Base-by-base conservation (phyloP, 2,797 vertebrate species). In the Fringilla coelebs region DNA sequence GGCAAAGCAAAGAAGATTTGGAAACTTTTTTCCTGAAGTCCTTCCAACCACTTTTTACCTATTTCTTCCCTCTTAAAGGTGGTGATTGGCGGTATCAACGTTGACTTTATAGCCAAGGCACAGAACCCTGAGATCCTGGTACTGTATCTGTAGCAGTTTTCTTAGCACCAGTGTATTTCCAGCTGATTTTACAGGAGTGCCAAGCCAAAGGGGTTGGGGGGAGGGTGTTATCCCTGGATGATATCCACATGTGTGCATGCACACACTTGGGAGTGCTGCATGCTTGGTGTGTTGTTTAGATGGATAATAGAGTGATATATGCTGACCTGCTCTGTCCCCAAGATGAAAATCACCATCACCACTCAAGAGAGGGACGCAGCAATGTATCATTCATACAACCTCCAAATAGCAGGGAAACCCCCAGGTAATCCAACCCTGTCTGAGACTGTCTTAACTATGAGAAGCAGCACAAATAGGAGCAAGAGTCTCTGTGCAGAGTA, bases 71-170 rank as follows among this genome's bases (percentile, higher is more conserved):
- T 89, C 62, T 96, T 91, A 32, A 96, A 99, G 99, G 98, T 99
- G 83, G 98, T 99, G 70, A 98, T 99, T 55, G 99, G 99, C 60
- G 99, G 99, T 88, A 98, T 98, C 96, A 99, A 99, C 75, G 97
- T 99, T 68, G 99, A 99, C 97, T 98, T 99, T 90, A 97, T 99
- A 93, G 98, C 98, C 70, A 99, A 99, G 98, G 98, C 98, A 20
- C 97, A 97, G 97, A 96, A 95, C 6, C 88, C 98, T 92, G 97
- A 94, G 32, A 96, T 99, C 77, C 60, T 96, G 94, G 99, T 99
- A 98, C 48, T 80, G 89, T 91, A 95, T 77, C 81, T 60, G 4
- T 21, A 57, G 46, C 38, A 68, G 40, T 55, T 70, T 60, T 54
- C 21, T 87, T 46, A 73, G 31, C 55, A 49, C 16, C 10, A 13